Base-by-base conservation (phyloP, 2,797 vertebrate genomes). In the Tadarida brasiliensis region DNA sequence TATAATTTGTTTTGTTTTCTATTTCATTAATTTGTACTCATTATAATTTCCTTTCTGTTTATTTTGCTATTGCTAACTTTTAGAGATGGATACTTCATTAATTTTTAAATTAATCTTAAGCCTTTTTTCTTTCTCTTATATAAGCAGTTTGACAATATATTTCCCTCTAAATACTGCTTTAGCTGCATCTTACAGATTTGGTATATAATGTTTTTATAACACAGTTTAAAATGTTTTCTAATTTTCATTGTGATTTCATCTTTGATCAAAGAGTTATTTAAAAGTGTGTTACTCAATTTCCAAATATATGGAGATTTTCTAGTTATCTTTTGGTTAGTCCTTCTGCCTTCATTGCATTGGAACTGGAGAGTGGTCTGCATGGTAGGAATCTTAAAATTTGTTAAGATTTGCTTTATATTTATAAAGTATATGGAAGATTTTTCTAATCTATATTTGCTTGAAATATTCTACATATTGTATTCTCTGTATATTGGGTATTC, bases 261-360 rank as follows among this genome's bases (percentile, higher is more conserved):
- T 89, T 94, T 83, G 68, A 67, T n/a, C 24, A 78, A 56, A n/a
- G 28, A 49, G 30, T 88, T 83, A 70, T 33, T 74, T 89, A 82
- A 82, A 67, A 56, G 24, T 56, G 5, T 54, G 17, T 57, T 82
- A 35, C 17, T 83, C 17, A 49, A 1, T 83, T 74, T 88, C 77
- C 49, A 76, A 39, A 76, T 20, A 12, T 47, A 54, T 2, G 30
- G 70, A 73, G n/a, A 83, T 89, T 76, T 94, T 57, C 70, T 67
- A 19, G 39, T 89, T 68, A 47, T 20, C 39, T 49, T 83, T 82
- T 76, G 49, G n/a, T 68, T 76, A 68, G 24, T 68, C n/a, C 35
- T 65, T 56, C 59, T 82, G 8, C 14, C 24, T 89, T 59, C 35
- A 39, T 49, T 68, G 8, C 22, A 20, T 12, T 77, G 30, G 59